Evolutionary conservation across 2,797 vertebrate genomes (phyloP).

Genomic region (Dicrostonyx torquatus): DNA sequence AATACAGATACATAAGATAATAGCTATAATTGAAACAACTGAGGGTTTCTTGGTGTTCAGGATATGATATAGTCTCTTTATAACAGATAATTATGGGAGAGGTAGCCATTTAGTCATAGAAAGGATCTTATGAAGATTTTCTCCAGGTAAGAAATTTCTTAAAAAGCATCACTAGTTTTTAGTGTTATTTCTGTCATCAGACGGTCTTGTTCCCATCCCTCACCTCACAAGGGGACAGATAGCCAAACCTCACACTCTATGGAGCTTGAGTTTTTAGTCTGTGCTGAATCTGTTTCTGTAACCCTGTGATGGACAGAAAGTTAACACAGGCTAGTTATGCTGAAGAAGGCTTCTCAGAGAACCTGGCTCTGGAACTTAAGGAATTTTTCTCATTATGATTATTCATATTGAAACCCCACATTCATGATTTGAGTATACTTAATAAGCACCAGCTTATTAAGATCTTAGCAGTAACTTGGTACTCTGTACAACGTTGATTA

Average conservation of each 20-base stretch:
- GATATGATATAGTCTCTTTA: conserved; percentile 43
- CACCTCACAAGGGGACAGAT: not conserved
- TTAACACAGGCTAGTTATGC: not conserved
- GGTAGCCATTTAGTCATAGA: conserved; percentile 8
- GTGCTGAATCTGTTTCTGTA: not conserved
- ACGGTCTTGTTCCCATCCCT: not conserved
- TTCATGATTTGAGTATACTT: not conserved
- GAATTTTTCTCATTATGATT: conserved; percentile 41
- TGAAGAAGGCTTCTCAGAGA: conserved; percentile 11
- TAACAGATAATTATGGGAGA: conserved; percentile 36
- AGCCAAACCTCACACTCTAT: not conserved
- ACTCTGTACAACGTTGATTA: not conserved
- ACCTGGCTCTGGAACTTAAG: not conserved
- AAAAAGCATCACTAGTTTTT: conserved; percentile 8
- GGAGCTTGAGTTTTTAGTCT: conserved; percentile 37
- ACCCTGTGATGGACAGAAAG: not conserved
- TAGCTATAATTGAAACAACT: conserved; percentile 32
- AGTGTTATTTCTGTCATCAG: conserved; percentile 50
- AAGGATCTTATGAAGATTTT: conserved; percentile 49
- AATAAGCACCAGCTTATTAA: not conserved
- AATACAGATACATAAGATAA: conserved; percentile 26
- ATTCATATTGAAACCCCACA: conserved; percentile 19
- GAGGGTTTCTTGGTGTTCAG: conserved; percentile 5
- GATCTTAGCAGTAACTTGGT: conserved; percentile 31
- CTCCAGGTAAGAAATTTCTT: conserved; percentile 26